These are phyloP conservation scores for Stichodactyla helianthus DNA, from an alignment of 64 coral and sea anemone species.

Conservation along the genomic window DNA sequence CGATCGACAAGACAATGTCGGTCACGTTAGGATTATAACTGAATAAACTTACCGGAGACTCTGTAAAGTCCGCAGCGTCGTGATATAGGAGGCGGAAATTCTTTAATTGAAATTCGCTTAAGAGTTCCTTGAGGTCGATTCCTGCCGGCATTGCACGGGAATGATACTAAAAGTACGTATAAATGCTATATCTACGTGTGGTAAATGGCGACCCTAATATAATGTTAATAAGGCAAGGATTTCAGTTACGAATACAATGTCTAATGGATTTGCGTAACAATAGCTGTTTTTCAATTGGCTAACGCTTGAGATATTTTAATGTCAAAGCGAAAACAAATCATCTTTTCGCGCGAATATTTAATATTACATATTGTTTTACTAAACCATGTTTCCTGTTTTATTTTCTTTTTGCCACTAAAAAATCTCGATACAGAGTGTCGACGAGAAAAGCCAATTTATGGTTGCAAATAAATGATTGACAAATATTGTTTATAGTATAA, in stretches of 20 bases:
- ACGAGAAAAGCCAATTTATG: too few relatives aligned
- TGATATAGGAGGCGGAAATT: constrained; percentile 14
- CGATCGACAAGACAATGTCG: constrained; percentile 10
- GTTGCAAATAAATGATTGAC: too few relatives aligned
- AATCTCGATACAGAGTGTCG: not conserved
- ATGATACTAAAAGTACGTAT: not conserved
- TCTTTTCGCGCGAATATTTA: not conserved
- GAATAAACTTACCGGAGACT: constrained; percentile 25
- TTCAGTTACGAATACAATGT: not conserved
- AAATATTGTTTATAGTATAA: too few relatives aligned
- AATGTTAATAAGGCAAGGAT: not conserved
- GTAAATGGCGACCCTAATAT: not conserved
- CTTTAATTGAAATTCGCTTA: constrained; percentile 34
- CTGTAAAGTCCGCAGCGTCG: constrained; percentile 22
- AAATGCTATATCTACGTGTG: not conserved
- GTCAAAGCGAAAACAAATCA: not conserved
- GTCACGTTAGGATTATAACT: not conserved
- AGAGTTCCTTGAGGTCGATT: not conserved
- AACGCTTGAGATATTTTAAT: not conserved
- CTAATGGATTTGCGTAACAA: constrained; percentile 17
- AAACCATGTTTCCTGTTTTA: not conserved
- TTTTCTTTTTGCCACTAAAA: not conserved
- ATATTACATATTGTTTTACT: not conserved
- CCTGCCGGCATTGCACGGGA: not conserved
- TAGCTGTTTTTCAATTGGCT: constrained; percentile 1